Conservation (phyloP, 2,888 invertebrate genomes). For the Erebia aethiops region DNA sequence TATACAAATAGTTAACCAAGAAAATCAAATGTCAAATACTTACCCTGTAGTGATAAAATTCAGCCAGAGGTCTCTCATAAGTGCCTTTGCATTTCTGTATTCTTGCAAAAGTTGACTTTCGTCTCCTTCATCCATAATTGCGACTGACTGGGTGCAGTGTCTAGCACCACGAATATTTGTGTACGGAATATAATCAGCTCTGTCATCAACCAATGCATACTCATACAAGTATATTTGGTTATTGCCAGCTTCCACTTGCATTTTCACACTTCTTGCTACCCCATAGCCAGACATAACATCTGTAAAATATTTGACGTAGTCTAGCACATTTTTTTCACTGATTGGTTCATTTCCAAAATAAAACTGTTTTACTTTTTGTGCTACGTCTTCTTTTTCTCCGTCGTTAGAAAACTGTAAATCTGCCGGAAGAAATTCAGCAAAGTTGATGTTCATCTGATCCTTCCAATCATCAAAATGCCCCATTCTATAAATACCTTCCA, state of each 20-base stretch:
- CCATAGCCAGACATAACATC: conserved; percentile 61
- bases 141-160: conserved; percentile 38
- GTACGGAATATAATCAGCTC: conserved; percentile 44
- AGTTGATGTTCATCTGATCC: conserved; percentile 54
- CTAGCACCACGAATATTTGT: conserved; percentile 43
- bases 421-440: conserved; percentile 56
- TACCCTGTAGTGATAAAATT: conserved; percentile 49
- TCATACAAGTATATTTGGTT: conserved; percentile 57
- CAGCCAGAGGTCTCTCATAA: conserved; percentile 46
- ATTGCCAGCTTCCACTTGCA: conserved; percentile 53
- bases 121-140: conserved; percentile 45
- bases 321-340: conserved; percentile 45
- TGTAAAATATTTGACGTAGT: conserved; percentile 54
- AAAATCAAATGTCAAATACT: conserved; percentile 13
- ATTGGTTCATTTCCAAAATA: conserved; percentile 51
- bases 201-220: conserved; percentile 53
- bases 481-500: conserved; percentile 51
- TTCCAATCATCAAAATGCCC: conserved; percentile 50
- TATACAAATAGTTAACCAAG: not conserved
- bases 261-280: conserved; percentile 46
- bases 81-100: conserved; percentile 40
- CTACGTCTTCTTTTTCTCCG: conserved; percentile 49
- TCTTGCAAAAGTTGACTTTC: conserved; percentile 39
- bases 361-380: conserved; percentile 47
- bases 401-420: conserved; percentile 53